Evolutionary conservation across 2,797 vertebrate genomes (phyloP), one percentile per base, ranked within the genome.

Genomic region (Chelon labrosus): DNA sequence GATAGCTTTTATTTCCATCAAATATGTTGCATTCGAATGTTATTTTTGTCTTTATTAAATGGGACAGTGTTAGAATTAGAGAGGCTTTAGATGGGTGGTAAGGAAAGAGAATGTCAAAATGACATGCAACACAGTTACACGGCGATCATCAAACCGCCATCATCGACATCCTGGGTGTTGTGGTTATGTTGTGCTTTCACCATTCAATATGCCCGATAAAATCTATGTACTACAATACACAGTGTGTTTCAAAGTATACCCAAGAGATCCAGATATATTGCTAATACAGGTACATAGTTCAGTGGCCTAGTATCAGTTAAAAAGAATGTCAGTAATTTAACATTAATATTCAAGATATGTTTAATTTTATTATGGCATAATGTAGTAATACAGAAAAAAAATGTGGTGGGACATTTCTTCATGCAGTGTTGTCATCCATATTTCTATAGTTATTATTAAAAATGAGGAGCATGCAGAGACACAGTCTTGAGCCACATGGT

Each of bases 1-100:
- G 35, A 52, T 58, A 41, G 63, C 35, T 80, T 73, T 74, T 27
- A 42, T 54, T 82, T 20, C 38, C 16, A 8, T 75, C 57, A 77
- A 59, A 63, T 38, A 42, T 35, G 65, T 44, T 63, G 54, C 56
- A 39, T 20, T 17, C 42, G 20, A 27, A 54, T 39, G 0, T 46
- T 42, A 37, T 25, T 41, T 62, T 44, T 20, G 12, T 39, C n/a
- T 52, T 31, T 11, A 51, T 25, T 22, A 1, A n/a, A 41, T 31
- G 13, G 16, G n/a, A n/a, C 3, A 13, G 16, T 42, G 19, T 3
- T 3, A 50, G 20, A 52, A 3, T 20, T 52, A 14, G 19, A 38
- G 3, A 14, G 8, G 13, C 31, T 31, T 31, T 31, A 31, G 31
- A 31, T 7, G 7, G 31, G 31, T 7, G 31, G 31, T 35, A 35